Percentiles rank a stretch among this genome's conserved stretches.
phyloP scores from a whole-genome alignment of 2,888 invertebrate species.

The Hipparchia sbordonii region DNA sequence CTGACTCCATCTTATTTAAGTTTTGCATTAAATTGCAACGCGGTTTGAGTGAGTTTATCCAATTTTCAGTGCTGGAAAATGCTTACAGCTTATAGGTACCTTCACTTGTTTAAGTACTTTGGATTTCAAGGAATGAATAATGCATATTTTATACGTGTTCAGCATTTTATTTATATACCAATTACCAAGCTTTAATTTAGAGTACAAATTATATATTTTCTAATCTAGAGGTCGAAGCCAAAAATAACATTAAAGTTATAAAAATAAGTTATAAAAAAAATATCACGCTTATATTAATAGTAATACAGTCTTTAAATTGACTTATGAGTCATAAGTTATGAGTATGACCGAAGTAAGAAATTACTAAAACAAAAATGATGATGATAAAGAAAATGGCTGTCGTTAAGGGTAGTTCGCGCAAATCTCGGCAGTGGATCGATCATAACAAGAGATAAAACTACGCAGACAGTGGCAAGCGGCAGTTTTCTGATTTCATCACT shows the following conservation, averaged over 20 bases:
- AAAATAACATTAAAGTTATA: too few species aligned
- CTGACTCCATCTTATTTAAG: slow-evolving; percentile 6
- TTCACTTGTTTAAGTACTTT: too few species aligned
- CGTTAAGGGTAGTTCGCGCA: background rate
- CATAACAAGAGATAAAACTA: slow-evolving; percentile 21
- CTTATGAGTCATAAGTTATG: too few species aligned
- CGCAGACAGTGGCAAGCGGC: slow-evolving; percentile 14
- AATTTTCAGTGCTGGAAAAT: background rate
- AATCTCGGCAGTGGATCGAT: slow-evolving; percentile 13
- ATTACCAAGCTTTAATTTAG: too few species aligned
- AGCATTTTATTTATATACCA: too few species aligned
- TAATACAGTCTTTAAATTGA: too few species aligned
- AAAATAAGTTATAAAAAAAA: too few species aligned
- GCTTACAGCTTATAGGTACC: background rate
- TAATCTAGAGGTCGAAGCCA: too few species aligned
- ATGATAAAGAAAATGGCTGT: background rate
- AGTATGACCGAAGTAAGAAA: background rate
- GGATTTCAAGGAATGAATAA: too few species aligned
- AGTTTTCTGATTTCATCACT: slow-evolving; percentile 13
- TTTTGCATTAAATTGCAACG: background rate
- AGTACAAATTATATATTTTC: too few species aligned
- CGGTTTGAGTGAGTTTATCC: background rate
- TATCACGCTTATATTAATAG: too few species aligned
- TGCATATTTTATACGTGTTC: too few species aligned
- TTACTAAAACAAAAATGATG: background rate